These are phyloP conservation scores for Emydura subglobosa DNA, from an alignment of 2,113 vertebrate species.

Conservation along the genomic window DNA sequence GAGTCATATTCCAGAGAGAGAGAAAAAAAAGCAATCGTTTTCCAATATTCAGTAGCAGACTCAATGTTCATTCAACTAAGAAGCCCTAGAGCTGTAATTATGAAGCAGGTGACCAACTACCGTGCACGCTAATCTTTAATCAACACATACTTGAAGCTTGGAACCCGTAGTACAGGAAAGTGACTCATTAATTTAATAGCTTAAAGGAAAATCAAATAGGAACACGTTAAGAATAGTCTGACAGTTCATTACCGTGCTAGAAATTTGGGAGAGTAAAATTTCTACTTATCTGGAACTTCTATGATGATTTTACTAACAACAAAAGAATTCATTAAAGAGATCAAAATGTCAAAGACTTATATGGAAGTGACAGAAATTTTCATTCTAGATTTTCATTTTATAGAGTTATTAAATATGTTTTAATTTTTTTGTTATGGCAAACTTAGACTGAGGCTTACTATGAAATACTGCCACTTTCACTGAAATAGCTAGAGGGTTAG, in stretches of 20 bases:
- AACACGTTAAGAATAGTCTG: slow-evolving; percentile 8
- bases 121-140: slow-evolving; percentile 66
- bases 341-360: not conserved
- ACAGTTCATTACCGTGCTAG: not conserved
- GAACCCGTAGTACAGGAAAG: slow-evolving; percentile 39
- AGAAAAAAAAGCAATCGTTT: not conserved
- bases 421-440: not conserved
- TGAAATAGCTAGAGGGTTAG: not conserved
- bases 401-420: not conserved
- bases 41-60: slow-evolving; percentile 49
- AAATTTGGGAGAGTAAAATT: slow-evolving; percentile 14
- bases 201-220: slow-evolving; percentile 39
- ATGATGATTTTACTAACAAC: slow-evolving; percentile 21
- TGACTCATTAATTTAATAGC: slow-evolving; percentile 69
- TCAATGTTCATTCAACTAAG: slow-evolving; percentile 31
- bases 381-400: not conserved
- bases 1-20: not conserved
- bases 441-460: not conserved
- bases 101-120: slow-evolving; percentile 38
- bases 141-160: slow-evolving; percentile 50
- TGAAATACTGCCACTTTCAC: not conserved
- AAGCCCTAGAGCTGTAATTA: slow-evolving; percentile 52
- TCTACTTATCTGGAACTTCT: slow-evolving; percentile 14
- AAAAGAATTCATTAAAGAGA: slow-evolving; percentile 6
- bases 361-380: not conserved